Evolutionary conservation across 2,113 vertebrate genomes (phyloP).

Genomic region (Gorsachius goisagi): DNA sequence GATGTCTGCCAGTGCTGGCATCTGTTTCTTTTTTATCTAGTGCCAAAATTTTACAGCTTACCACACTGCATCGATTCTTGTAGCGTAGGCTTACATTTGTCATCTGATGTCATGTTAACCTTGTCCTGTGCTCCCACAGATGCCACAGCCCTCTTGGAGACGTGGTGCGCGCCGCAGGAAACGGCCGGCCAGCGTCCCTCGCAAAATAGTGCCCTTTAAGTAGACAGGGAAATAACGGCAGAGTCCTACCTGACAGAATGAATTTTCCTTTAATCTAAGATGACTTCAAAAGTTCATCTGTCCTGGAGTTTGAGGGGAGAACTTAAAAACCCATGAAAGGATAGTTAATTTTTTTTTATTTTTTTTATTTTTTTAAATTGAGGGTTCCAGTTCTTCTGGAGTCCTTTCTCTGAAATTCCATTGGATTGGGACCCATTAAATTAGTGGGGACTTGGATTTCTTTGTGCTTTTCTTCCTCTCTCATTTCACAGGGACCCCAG

Average conservation of each 20-base stretch:
- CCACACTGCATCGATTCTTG: background rate
- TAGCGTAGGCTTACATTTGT: slow-evolving; percentile 18
- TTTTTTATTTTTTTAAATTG: background rate
- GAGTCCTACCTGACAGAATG: background rate
- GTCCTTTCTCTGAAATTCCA: background rate
- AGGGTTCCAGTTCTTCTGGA: background rate
- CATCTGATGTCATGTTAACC: slow-evolving; percentile 9
- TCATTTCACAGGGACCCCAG: background rate
- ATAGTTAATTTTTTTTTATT: background rate
- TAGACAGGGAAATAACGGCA: background rate
- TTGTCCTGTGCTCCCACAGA: background rate
- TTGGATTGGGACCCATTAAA: background rate
- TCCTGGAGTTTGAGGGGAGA: background rate
- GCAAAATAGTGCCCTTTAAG: background rate
- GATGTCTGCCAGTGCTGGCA: slow-evolving; percentile 13
- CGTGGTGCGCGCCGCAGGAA: background rate
- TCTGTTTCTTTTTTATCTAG: slow-evolving; percentile 27
- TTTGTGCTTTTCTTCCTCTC: background rate
- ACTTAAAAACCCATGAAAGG: background rate
- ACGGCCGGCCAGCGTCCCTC: background rate
- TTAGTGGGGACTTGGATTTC: background rate
- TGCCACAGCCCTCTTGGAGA: slow-evolving; percentile 27
- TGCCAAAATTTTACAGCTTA: slow-evolving; percentile 21
- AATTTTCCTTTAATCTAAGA: background rate
- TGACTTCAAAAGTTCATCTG: background rate